Base-by-base conservation (phyloP, 2,888 invertebrate genomes). In the Agonopterix alstromeriana region DNA sequence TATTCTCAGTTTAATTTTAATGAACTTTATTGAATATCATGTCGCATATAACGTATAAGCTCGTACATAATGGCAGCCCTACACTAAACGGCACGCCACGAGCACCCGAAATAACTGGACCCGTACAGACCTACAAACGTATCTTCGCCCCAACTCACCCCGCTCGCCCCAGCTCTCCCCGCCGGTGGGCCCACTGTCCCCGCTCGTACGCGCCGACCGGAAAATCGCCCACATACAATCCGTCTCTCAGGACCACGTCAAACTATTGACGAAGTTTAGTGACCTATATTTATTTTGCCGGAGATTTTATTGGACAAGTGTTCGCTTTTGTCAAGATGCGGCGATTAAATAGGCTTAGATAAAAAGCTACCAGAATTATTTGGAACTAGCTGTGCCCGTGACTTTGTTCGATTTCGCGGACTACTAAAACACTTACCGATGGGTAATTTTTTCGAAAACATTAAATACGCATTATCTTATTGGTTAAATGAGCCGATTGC, bases 201-300 rank as follows among this genome's bases (percentile, higher is more conserved):
- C 42, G 35, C 45, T 49, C 43, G 49, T 52, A 49, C 52, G 46
- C 54, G 49, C 44, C 51, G 47, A 52, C 52, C 57, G 55, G 55
- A 53, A 55, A 55, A 27, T 27, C 27, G 7, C 51, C 52, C 52
- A 48, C 55, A 52, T 47, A 52, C 52, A 53, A 55, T 55, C 55
- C 49, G 54, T 55, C 45, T 47, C 51, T 50, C 43, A 44, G 53
- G 51, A 43, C 43, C 27, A 5, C 27, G 27, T 27, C 27, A 27
- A 27, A 27, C 27, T 27, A 27, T 27, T 27, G 10, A 10, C 10
- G n/a, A n/a, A 38, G 38, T 38, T 10, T 38, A 38, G 38, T 38
- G 38, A 38, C 38, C 27, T 27, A 27, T 7, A 27, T 27, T 27
- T 27, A 27, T 27, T 27, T 27, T 27, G 27, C 27, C 5, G 27